Conservation (phyloP, 2,797 vertebrate genomes). For the Sitta carolinensis region DNA sequence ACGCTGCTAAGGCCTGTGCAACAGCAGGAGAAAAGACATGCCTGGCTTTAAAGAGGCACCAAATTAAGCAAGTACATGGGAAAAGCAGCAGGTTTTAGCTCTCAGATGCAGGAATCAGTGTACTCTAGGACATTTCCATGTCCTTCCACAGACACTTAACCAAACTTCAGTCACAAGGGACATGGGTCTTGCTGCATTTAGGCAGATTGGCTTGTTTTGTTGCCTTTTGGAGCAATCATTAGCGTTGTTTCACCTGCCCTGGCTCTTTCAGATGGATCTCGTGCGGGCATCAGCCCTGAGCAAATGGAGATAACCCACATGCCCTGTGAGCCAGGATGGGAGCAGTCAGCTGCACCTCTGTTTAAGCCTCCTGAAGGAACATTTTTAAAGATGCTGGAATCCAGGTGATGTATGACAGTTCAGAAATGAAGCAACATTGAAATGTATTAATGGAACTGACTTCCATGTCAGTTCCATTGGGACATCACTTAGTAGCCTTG, state of each 20-base stretch:
- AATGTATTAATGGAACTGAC: not conserved
- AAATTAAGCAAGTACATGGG: not conserved
- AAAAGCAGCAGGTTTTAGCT: not conserved
- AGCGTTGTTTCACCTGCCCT: not conserved
- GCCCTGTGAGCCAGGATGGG: not conserved
- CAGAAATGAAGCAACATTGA: not conserved
- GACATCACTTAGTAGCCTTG: not conserved
- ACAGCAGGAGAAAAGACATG: not conserved
- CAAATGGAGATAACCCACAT: not conserved
- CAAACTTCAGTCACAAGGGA: not conserved
- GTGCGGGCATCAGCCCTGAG: not conserved
- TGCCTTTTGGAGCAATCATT: not conserved
- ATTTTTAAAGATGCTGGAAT: not conserved
- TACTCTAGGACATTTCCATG: not conserved
- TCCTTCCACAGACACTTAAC: not conserved
- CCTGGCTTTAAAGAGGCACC: not conserved
- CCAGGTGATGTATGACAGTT: slow-evolving; percentile 61
- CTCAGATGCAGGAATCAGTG: not conserved
- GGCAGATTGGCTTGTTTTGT: not conserved
- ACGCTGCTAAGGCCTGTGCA: not conserved
- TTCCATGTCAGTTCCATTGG: not conserved
- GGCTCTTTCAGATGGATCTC: slow-evolving; percentile 15
- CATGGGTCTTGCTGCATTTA: not conserved
- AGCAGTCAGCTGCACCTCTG: not conserved
- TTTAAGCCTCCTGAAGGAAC: not conserved